phyloP scores from a whole-genome alignment of 2,113 vertebrate genomes.

The Rallus limicola region DNA sequence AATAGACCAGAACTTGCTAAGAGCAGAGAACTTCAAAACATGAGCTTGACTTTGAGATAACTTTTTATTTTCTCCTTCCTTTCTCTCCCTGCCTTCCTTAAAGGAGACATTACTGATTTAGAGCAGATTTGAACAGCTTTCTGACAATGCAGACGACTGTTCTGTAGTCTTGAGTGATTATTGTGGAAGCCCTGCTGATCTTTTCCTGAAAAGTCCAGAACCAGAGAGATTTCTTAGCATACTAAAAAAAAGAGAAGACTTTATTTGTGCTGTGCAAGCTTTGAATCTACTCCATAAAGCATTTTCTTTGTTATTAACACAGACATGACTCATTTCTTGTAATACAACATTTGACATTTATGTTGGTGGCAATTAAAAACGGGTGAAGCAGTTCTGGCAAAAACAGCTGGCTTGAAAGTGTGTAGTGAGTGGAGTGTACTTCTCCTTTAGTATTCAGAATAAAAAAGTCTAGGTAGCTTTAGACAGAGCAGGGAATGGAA shows the following conservation, averaged over 20 bases:
- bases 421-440: neutral
- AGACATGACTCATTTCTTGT: conserved; percentile 48
- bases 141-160: conserved; percentile 2
- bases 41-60: conserved; percentile 23
- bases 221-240: conserved; percentile 32
- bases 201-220: conserved; percentile 65
- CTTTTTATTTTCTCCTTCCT: neutral
- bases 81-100: neutral
- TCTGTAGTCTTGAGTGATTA: conserved; percentile 36
- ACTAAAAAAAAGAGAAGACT: neutral
- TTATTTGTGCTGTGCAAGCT: conserved; percentile 21
- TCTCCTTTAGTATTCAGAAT: neutral
- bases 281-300: conserved; percentile 36
- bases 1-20: conserved; percentile 69
- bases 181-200: conserved; percentile 35
- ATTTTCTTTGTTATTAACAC: conserved; percentile 57
- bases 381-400: conserved; percentile 12
- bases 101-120: conserved; percentile 21
- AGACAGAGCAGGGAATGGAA: neutral
- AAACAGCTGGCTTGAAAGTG: neutral
- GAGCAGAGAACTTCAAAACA: conserved; percentile 66
- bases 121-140: conserved; percentile 39
- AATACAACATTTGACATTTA: conserved; percentile 31
- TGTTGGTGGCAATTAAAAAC: conserved; percentile 21
- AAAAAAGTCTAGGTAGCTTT: neutral